Conservation (phyloP, 2,797 vertebrate genomes). For the Brachyrhaphis roseni region DNA sequence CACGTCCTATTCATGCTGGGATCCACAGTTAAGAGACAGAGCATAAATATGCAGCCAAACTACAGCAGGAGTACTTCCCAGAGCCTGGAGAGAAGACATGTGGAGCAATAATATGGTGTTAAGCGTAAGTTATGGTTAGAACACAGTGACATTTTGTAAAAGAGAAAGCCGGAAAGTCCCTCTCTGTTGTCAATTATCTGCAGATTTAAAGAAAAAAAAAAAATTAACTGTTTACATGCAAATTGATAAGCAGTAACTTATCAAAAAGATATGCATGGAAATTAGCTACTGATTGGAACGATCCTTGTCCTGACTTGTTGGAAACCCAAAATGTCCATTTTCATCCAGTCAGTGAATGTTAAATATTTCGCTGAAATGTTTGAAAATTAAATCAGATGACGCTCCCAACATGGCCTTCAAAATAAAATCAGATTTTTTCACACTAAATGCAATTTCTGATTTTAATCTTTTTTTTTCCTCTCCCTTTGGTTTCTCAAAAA, state of each 20-base stretch:
- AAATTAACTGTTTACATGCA: background rate
- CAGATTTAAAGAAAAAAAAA: too few species aligned
- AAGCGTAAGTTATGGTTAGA: background rate
- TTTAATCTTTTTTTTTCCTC: too few species aligned
- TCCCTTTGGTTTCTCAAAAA: too few species aligned
- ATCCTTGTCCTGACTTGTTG: background rate
- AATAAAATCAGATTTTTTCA: too few species aligned
- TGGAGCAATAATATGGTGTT: slow-evolving; percentile 3
- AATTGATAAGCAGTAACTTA: background rate
- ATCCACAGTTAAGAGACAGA: slow-evolving; percentile 60
- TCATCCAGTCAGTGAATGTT: background rate
- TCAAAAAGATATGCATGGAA: background rate
- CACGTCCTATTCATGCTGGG: slow-evolving; percentile 71
- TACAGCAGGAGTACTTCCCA: slow-evolving; percentile 56
- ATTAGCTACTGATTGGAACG: background rate
- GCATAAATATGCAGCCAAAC: slow-evolving; percentile 62
- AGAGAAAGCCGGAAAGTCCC: background rate
- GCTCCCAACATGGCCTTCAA: too few species aligned
- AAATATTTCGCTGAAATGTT: background rate
- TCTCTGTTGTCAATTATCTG: background rate
- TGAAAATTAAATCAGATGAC: background rate
- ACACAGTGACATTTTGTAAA: background rate
- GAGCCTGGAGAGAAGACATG: slow-evolving; percentile 27
- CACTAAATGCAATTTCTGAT: too few species aligned
- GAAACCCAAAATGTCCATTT: background rate